phyloP scores from a whole-genome alignment of 2,888 invertebrate genomes.

The Calephelis perditalis region DNA sequence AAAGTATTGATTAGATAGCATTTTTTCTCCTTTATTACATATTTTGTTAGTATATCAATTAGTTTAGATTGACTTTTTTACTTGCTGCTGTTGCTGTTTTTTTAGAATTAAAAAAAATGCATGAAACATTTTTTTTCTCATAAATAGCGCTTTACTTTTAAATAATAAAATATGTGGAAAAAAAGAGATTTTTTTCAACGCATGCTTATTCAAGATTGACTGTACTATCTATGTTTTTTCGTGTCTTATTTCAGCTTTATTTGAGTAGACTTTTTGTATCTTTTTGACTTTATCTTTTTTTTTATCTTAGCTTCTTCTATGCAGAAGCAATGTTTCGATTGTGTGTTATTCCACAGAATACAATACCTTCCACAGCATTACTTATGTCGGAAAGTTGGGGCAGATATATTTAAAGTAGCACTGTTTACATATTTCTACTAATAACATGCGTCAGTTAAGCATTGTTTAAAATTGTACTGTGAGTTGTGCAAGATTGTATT shows the following conservation, averaged over 20 bases:
- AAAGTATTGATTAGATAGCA: no score
- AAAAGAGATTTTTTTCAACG: conserved; percentile 21
- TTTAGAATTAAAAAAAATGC: no score
- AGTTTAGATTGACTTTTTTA: no score
- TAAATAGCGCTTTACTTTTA: no score
- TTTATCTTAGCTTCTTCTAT: conserved; percentile 53
- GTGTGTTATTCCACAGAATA: conserved; percentile 13
- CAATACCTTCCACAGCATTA: conserved; percentile 63
- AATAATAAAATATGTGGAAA: no score
- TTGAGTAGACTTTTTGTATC: conserved; percentile 28
- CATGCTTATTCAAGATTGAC: conserved; percentile 25
- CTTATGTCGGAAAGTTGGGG: conserved; percentile 50
- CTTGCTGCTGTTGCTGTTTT: no score
- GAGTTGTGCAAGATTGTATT: not conserved
- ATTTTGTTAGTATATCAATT: no score
- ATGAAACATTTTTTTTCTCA: no score
- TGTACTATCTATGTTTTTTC: conserved; percentile 26
- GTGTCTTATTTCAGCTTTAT: conserved; percentile 23
- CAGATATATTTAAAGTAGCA: conserved; percentile 27
- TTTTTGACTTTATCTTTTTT: conserved; percentile 32
- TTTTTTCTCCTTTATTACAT: no score
- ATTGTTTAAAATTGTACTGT: conserved; percentile 2
- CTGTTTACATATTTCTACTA: not conserved
- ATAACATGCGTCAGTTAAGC: not conserved
- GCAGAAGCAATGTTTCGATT: conserved; percentile 68